A percentile compares a stretch with the other conserved stretches of the same genome.
phyloP scores from a whole-genome alignment of 2,797 vertebrate species.

The Kryptolebias ocellatus region DNA sequence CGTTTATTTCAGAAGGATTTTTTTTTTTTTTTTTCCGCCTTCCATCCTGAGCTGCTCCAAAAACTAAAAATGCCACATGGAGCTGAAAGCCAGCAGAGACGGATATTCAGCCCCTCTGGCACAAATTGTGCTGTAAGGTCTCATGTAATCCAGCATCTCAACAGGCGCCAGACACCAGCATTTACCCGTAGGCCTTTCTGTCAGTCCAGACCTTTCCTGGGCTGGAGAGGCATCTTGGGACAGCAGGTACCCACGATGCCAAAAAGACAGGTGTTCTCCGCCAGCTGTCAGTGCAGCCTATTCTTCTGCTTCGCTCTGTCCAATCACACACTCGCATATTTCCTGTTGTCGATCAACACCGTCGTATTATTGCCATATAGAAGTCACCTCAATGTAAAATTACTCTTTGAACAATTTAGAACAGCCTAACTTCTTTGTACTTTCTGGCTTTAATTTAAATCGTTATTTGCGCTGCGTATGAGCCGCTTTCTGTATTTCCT shows the following conservation, averaged over 20 bases:
- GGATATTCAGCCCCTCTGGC: constrained; percentile 61
- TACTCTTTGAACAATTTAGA: constrained; percentile 7
- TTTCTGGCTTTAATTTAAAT: neutral
- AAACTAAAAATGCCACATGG: constrained; percentile 42
- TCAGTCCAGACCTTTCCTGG: constrained; percentile 75
- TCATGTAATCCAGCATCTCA: constrained; percentile 75
- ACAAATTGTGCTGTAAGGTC: constrained; percentile 72
- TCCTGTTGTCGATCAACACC: constrained; percentile 40
- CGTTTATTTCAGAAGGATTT: constrained; percentile 8
- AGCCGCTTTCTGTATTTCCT: neutral
- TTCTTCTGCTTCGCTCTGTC: constrained; percentile 46
- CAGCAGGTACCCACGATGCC: constrained; percentile 66
- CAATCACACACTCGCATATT: constrained; percentile 48
- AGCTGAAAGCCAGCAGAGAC: constrained; percentile 59
- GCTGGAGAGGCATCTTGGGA: constrained; percentile 75
- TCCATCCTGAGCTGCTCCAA: constrained; percentile 21
- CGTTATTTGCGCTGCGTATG: neutral
- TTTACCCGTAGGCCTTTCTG: constrained; percentile 78
- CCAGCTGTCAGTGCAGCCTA: constrained; percentile 76
- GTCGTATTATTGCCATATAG: constrained; percentile 22
- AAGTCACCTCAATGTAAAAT: constrained; percentile 26
- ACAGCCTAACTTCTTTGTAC: neutral
- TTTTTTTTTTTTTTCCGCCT: constrained; percentile 30
- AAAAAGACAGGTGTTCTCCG: constrained; percentile 80
- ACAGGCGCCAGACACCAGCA: constrained; percentile 72